Percentiles rank a stretch among this genome's conserved stretches.
Conservation (phyloP, 2,113 vertebrate genomes). For the Oncorhynchus mykiss region DNA sequence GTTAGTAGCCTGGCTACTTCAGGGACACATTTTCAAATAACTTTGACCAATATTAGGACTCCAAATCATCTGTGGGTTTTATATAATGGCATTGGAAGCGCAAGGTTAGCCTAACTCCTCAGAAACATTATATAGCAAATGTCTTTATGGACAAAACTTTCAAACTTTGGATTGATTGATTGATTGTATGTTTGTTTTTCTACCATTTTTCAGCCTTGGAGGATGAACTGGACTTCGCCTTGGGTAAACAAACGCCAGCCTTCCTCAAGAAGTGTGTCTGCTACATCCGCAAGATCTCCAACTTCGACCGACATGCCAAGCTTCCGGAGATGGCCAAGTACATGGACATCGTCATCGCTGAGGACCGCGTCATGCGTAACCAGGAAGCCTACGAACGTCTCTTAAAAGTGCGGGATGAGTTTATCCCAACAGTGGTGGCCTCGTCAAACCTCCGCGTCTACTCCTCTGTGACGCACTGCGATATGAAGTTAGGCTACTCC, state of each 20-base stretch:
- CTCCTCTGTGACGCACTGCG: constrained; percentile 95
- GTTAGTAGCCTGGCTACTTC: not conserved
- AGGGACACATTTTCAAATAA: not conserved
- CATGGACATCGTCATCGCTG: constrained; percentile 85
- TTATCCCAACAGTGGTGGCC: constrained; percentile 94
- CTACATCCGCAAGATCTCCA: constrained; percentile 97
- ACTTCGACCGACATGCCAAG: constrained; percentile 94
- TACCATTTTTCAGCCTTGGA: constrained; percentile 83
- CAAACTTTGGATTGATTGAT: constrained; percentile 3
- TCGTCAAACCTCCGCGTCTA: constrained; percentile 95
- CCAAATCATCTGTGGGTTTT: no score
- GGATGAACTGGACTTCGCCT: constrained; percentile 96
- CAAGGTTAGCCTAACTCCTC: no score
- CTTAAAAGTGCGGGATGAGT: constrained; percentile 93
- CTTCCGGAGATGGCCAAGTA: constrained; percentile 93
- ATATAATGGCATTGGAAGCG: no score
- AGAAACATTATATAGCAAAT: no score
- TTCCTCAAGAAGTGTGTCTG: constrained; percentile 98
- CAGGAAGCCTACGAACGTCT: constrained; percentile 92
- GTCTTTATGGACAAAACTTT: no score
- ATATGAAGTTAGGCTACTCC: constrained; percentile 97
- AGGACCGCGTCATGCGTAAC: constrained; percentile 84
- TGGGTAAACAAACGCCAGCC: constrained; percentile 96
- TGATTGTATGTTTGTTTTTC: not conserved
- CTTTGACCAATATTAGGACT: no score